These are phyloP conservation scores for Capricornis sumatraensis DNA, from an alignment of 2,113 vertebrate genomes.

Conservation along the genomic window DNA sequence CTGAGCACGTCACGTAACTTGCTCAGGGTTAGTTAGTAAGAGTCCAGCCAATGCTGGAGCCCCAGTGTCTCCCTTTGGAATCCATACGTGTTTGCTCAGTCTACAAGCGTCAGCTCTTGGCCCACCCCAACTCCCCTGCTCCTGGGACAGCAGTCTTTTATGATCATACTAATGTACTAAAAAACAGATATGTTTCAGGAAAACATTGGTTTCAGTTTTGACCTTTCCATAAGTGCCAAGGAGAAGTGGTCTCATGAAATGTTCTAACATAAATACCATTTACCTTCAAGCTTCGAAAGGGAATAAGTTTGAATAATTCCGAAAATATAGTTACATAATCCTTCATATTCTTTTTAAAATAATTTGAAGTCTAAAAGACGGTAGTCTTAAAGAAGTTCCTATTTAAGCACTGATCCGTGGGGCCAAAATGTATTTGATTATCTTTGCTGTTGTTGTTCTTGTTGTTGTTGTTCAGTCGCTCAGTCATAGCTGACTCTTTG, in stretches of 20 bases:
- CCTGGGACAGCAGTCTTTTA: not conserved
- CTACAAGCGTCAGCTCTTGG: not conserved
- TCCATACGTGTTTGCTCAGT: not conserved
- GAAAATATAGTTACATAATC: not conserved
- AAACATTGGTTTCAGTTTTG: not conserved
- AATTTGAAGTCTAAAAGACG: conserved; percentile 36
- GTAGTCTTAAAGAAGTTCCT: conserved; percentile 46
- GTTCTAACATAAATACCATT: not conserved
- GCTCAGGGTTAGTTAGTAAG: not conserved
- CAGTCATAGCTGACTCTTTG: not conserved
- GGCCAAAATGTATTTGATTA: conserved; percentile 47
- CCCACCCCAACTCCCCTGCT: not conserved
- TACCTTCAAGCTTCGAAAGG: conserved; percentile 8
- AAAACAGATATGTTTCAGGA: conserved; percentile 52
- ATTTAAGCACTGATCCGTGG: not conserved
- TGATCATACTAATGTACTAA: conserved; percentile 32
- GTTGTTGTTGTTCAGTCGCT: not conserved
- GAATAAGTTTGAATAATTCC: not conserved
- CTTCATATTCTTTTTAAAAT: conserved; percentile 32
- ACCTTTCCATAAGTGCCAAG: conserved; percentile 4
- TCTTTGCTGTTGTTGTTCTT: not conserved
- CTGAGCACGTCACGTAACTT: not conserved
- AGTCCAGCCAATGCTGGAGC: not conserved
- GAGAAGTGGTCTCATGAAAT: not conserved
- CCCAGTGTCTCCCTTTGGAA: not conserved